Evolutionary conservation across 2,888 invertebrate genomes (phyloP), one percentile per base, ranked within the genome.

Genomic region (Leucophenga montana): DNA sequence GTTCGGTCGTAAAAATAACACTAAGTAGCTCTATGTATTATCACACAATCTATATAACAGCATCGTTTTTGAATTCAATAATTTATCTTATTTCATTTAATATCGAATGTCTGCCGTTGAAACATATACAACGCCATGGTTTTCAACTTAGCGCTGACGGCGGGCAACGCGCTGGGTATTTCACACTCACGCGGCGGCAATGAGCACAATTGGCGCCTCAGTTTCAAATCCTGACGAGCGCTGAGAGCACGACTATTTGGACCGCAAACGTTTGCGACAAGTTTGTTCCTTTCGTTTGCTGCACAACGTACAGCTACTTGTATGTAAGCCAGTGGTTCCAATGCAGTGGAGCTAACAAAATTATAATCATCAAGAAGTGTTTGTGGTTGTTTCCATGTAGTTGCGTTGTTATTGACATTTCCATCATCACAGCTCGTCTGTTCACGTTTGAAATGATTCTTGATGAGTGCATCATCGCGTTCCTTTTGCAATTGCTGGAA

Each of bases 211-310:
- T 93, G 92, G 39, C 94, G 89, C 9, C 27, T 27, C 4, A 27
- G 27, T 27, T 4, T 27, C 27, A 27, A 27, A 27, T 27, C 27
- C 27, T 27, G 27, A 27, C 2, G 4, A 27, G 27, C 27, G 27
- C 27, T 27, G 27, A 2, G 27, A 27, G 95, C 96, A 16, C 94
- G 91, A 33, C 94, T 93, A 27, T 27, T 27, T 27, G 27, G 92
- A 66, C 95, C 95, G 18, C 95, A 95, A 56, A 94, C 27, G 4
- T 27, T 27, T 27, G 92, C 91, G 75, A 95, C 91, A 3, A 94
- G 83, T 57, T 90, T 90, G 64, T 91, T 91, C 13, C 93, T 90
- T 71, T 92, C 91, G n/a, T 90, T 90, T 73, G 90, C 90, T 27
- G 91, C 90, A 73, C 92, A 91, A 68, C 92, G 89, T 62, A 91